Evolutionary conservation across 2,888 invertebrate species (phyloP), one percentile per base, ranked within the genome.

Genomic region (Cantharis rustica): DNA sequence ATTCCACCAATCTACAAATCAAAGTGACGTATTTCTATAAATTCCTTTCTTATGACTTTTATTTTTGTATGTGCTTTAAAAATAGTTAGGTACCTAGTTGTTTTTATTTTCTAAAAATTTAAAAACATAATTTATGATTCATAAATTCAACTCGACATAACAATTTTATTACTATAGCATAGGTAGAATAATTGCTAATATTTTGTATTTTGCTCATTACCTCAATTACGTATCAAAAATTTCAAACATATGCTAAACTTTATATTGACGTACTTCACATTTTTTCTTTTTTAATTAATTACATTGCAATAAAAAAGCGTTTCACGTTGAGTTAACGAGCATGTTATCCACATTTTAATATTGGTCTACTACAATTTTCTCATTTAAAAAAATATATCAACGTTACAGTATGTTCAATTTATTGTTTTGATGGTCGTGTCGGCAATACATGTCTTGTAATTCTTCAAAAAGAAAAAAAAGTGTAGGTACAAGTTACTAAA

Each of bases 1-100:
- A 75, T 78, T 75, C 75, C 75, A 71, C 71, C 75, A 78, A 73
- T 78, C 75, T 75, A 78, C 78, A 75, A 75, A 78, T 78, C 78
- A 78, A 75, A 73, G 71, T 75, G 73, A 78, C 73, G 61, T 72
- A 68, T 71, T 73, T 66, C 72, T 27, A 72, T 77, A 77, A 77
- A 72, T 73, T 77, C 74, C 47, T 71, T 73, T 73, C 63, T 75
- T 62, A 62, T 73, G 47, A 66, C 73, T 69, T 27, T 69, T 31
- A 16, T 26, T 69, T 69, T 69, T 23, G 13, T 66, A 66, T 47
- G 47, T 47, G n/a, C 47, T 47, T 47, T 47, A 47, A 47, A 47
- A 47, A 47, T 47, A 47, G 47, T 47, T 47, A 47, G 47, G 47
- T 47, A 23, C 23, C 23, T 23, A 47, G n/a, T 47, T 47, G 47